Base-by-base conservation (phyloP, 2,797 vertebrate species). In the Catostomus latipinnis region DNA sequence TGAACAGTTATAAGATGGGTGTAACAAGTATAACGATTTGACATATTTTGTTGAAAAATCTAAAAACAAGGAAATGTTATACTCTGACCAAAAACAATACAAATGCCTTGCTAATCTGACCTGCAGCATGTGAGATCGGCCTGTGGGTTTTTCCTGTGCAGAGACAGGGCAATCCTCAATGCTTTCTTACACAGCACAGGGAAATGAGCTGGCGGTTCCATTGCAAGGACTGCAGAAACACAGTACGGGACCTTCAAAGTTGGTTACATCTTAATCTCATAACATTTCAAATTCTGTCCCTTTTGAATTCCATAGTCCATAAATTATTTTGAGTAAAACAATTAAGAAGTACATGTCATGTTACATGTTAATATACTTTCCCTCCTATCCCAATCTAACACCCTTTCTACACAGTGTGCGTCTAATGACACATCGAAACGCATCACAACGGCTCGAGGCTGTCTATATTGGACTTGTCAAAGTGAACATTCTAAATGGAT, bases 191-290 rank as follows among this genome's bases (percentile, higher is more conserved):
- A 96, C 66, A 98, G 87, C 6, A 84, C 82, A 61, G 97, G 97
- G 86, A 94, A 96, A 84, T 94, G 76, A 82, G 95, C 96, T 67
- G 97, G 97, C 34, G 90, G 78, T 86, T 98, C 96, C 96, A 98
- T 95, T 46, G 96, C 94, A 87, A 99, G 88, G 0, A 91, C 97
- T 98, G 85, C 54, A 34, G 34, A 34, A 34, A 34, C 34, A 34
- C 34, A 34, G 34, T 34, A 34, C 2, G 34, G 34, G 34, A 34
- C 34, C 2, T 34, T 34, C 34, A 4, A 34, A 4, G 34, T 34
- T 34, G 34, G 34, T 34, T 34, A 34, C 34, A 65, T 46, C 34
- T 9, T 18, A 60, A 22, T 60, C 54, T 45, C 13, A n/a, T 46
- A 8, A n/a, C 34, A 34, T 43, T 46, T 65, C 13, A 65, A 6